phyloP scores from a whole-genome alignment of 92 coral and sea anemone genomes.

The Actinernus sp. region DNA sequence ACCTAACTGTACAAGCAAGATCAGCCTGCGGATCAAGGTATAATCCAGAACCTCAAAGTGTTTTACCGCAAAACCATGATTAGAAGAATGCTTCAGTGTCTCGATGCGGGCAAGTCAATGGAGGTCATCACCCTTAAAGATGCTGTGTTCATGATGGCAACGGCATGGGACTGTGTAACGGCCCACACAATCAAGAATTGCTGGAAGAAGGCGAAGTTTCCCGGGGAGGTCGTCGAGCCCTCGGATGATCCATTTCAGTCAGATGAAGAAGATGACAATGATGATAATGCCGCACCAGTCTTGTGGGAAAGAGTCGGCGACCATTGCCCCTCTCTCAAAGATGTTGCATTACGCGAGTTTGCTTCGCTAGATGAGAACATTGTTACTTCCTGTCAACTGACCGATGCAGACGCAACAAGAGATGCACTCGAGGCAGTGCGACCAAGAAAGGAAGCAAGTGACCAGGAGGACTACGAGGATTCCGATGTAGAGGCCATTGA shows the following conservation, averaged over 20 bases:
- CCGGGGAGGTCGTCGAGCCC: slow-evolving; percentile 53
- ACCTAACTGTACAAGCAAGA: slow-evolving; percentile 51
- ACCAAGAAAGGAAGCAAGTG: no score
- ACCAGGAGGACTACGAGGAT: no score
- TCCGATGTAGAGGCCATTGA: no score
- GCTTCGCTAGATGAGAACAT: slow-evolving; percentile 32
- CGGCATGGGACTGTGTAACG: slow-evolving; percentile 27
- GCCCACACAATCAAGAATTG: slow-evolving; percentile 54
- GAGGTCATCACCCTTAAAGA: slow-evolving; percentile 36
- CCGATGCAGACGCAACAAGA: no score
- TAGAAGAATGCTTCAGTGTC: slow-evolving; percentile 27
- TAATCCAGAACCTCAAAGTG: no score
- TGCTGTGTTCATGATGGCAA: no score
- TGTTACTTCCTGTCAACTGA: no score
- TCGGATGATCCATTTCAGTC: slow-evolving; percentile 56
- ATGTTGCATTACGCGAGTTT: slow-evolving; percentile 23
- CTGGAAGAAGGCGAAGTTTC: slow-evolving; percentile 67
- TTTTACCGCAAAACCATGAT: slow-evolving; percentile 44
- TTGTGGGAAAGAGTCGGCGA: slow-evolving; percentile 49
- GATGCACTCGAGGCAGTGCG: no score
- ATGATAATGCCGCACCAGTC: slow-evolving; percentile 16
- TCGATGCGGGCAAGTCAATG: slow-evolving; percentile 33
- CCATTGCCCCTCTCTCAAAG: slow-evolving; percentile 28
- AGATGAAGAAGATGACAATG: slow-evolving; percentile 35
- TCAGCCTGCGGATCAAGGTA: slow-evolving; percentile 30